phyloP scores from a whole-genome alignment of 1,140 invertebrate species.

The Ceratina calcarata region DNA sequence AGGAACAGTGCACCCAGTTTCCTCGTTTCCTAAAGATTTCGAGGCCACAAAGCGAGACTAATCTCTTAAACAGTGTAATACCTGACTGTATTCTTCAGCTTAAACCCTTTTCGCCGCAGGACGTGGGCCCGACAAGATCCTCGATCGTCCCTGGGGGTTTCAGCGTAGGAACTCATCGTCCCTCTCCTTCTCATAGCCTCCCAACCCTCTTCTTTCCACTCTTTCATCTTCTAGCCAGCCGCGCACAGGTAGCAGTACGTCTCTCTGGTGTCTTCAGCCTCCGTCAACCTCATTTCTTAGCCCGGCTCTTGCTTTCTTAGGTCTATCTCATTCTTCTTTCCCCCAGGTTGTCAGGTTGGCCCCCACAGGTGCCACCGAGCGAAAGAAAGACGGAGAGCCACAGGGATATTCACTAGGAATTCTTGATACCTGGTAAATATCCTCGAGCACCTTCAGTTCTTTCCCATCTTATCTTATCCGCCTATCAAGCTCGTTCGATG shows the following conservation, averaged over 20 bases:
- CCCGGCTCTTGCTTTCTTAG: constrained; percentile 1
- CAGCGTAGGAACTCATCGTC: constrained; percentile 35
- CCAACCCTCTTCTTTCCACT: constrained; percentile 21
- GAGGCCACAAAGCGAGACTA: not conserved
- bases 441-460: constrained; percentile 6
- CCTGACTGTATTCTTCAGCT: constrained; percentile 5
- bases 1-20: not conserved
- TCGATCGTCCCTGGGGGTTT: constrained; percentile 54
- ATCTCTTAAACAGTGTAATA: not conserved
- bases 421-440: constrained; percentile 26
- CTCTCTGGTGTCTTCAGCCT: constrained; percentile 27
- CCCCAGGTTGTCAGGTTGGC: not conserved
- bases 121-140: constrained; percentile 41
- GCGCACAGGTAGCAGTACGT: constrained; percentile 26
- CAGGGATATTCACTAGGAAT: constrained; percentile 32
- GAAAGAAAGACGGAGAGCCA: not conserved
- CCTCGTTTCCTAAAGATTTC: not conserved
- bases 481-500: constrained; percentile 2
- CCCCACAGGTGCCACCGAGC: too few species aligned
- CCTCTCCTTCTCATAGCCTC: constrained; percentile 17
- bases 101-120: not conserved
- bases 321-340: constrained; percentile 25
- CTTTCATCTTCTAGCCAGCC: constrained; percentile 28
- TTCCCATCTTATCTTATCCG: constrained; percentile 10
- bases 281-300: constrained; percentile 38